These are phyloP conservation scores for Petrolisthes cinctipes DNA, from an alignment of 2,888 invertebrate genomes.

Conservation along the genomic window DNA sequence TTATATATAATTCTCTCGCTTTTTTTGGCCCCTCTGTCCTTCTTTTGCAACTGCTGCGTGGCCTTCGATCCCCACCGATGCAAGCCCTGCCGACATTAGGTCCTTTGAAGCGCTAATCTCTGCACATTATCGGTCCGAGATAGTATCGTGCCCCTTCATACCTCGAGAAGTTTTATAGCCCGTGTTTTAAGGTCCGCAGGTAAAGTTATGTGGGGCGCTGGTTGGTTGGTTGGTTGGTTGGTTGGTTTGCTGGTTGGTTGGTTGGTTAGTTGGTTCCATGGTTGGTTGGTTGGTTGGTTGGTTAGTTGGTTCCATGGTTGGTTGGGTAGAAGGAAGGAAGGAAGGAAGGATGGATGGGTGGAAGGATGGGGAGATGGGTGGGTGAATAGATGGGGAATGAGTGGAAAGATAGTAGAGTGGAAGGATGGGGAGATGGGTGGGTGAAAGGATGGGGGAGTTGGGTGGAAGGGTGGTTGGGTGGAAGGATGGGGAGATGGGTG, in stretches of 20 bases:
- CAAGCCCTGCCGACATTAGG: conserved; percentile 26
- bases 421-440: background rate
- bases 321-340: too few relatives aligned
- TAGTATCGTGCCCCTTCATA: background rate
- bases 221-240: background rate
- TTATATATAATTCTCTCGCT: background rate
- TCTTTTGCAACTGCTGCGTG: conserved; percentile 29
- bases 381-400: background rate
- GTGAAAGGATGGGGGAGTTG: background rate
- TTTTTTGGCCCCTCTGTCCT: conserved; percentile 15
- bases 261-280: background rate
- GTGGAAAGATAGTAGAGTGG: background rate
- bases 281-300: background rate
- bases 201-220: background rate
- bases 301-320: background rate
- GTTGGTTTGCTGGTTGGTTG: background rate
- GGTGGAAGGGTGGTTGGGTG: background rate
- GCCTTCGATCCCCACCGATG: conserved; percentile 16
- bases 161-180: background rate
- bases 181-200: background rate
- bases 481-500: background rate
- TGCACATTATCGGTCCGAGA: conserved; percentile 28
- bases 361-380: background rate
- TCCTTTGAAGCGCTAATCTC: conserved; percentile 37
- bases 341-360: too few relatives aligned